A percentile compares a stretch with the other conserved stretches of the same genome.
Conservation (phyloP, 1,140 invertebrate genomes). For the Drosophila lini region DNA sequence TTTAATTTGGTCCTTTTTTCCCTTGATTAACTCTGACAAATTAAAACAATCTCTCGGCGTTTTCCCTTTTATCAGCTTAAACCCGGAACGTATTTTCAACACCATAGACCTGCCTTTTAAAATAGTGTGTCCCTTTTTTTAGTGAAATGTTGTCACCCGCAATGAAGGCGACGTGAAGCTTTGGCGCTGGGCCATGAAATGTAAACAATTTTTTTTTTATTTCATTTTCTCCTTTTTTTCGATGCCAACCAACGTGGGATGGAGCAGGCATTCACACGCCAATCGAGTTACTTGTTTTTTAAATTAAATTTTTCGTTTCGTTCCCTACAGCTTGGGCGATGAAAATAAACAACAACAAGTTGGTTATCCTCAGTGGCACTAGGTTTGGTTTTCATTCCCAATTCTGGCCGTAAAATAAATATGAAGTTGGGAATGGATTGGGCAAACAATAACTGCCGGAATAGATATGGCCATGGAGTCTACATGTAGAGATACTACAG, state of each 20-base stretch:
- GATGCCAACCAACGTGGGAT: slow-evolving; percentile 9
- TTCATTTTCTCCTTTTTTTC: slow-evolving; percentile 35
- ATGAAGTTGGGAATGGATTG: slow-evolving; percentile 60
- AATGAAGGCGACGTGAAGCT: slow-evolving; percentile 4
- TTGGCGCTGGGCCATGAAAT: slow-evolving; percentile 34
- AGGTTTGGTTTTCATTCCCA: slow-evolving; percentile 38
- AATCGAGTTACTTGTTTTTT: slow-evolving; percentile 71
- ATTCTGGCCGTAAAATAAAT: slow-evolving; percentile 74
- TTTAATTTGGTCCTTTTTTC: slow-evolving; percentile 21
- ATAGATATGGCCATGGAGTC: slow-evolving; percentile 36
- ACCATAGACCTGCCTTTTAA: slow-evolving; percentile 16
- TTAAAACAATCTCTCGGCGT: slow-evolving; percentile 12
- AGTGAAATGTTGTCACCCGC: slow-evolving; percentile 33
- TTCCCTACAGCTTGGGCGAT: slow-evolving; percentile 25
- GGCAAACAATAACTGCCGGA: slow-evolving; percentile 39
- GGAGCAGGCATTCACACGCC: slow-evolving; percentile 48
- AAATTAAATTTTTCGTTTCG: slow-evolving; percentile 64
- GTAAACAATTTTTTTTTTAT: slow-evolving; percentile 51
- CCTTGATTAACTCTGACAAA: slow-evolving; percentile 33
- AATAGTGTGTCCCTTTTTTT: slow-evolving; percentile 26
- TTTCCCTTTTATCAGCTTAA: slow-evolving; percentile 6
- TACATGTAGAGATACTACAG: background rate
- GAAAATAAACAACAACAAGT: slow-evolving; percentile 63
- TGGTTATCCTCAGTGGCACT: slow-evolving; percentile 38
- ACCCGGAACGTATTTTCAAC: slow-evolving; percentile 23